phyloP scores from a whole-genome alignment of 2,797 vertebrate genomes.

The Pterois miles region DNA sequence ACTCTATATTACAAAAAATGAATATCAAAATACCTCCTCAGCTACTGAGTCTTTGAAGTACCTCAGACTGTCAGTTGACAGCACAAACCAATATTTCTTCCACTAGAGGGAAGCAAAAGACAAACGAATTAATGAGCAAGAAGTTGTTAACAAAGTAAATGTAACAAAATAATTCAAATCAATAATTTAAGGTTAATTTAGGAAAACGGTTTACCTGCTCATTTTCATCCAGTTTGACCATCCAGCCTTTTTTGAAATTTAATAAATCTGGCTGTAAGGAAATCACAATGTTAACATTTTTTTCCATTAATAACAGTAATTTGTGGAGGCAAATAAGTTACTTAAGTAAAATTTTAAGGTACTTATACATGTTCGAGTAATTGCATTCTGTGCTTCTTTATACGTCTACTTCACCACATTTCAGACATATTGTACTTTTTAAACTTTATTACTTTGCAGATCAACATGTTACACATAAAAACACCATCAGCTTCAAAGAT shows the following conservation, averaged over 20 bases:
- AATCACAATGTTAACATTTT: constrained; percentile 1
- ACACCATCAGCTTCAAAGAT: too few species aligned
- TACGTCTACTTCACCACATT: not conserved
- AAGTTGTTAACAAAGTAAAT: not conserved
- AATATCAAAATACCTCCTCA: constrained; percentile 69
- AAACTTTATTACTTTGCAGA: too few species aligned
- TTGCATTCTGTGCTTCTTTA: not conserved
- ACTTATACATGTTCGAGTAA: not conserved
- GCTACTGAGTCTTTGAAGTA: constrained; percentile 75
- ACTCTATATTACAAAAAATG: not conserved
- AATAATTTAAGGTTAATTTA: not conserved
- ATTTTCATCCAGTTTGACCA: constrained; percentile 72
- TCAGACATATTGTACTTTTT: not conserved
- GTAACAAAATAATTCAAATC: not conserved
- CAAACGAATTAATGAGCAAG: not conserved
- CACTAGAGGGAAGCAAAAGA: constrained; percentile 69
- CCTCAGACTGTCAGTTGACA: constrained; percentile 75
- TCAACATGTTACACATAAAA: too few species aligned
- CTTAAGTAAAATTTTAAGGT: not conserved
- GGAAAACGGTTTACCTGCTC: constrained; percentile 62
- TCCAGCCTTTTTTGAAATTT: constrained; percentile 84
- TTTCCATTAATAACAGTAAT: not conserved
- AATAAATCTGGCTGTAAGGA: constrained; percentile 77
- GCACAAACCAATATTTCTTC: constrained; percentile 83
- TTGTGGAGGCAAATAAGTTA: not conserved